Percentiles rank a stretch among this genome's conserved stretches.
phyloP scores from a whole-genome alignment of 2,113 vertebrate species.

The Parus major region DNA sequence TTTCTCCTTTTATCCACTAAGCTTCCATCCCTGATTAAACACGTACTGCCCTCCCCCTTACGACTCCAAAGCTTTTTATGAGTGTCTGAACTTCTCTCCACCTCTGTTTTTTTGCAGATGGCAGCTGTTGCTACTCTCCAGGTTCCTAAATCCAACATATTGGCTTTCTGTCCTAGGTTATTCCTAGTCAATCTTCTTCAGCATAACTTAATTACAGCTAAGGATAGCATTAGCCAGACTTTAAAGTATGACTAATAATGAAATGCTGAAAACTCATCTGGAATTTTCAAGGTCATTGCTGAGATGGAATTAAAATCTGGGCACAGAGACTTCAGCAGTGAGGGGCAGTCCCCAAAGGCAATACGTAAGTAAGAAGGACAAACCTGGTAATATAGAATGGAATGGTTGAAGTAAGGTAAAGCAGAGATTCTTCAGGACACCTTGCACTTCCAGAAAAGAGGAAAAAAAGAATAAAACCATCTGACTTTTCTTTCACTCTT shows the following conservation, averaged over 20 bases:
- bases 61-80: constrained; percentile 39
- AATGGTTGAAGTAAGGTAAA: not conserved
- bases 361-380: not conserved
- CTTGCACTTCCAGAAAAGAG: not conserved
- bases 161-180: constrained; percentile 10
- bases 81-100: constrained; percentile 49
- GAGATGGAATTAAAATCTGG: not conserved
- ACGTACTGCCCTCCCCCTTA: constrained; percentile 30
- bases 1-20: constrained; percentile 55
- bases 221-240: not conserved
- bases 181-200: constrained; percentile 3
- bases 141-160: not conserved
- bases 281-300: constrained; percentile 5
- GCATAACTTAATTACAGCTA: constrained; percentile 25
- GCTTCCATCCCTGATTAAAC: constrained; percentile 37
- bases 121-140: constrained; percentile 28
- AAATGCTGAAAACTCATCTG: constrained; percentile 27
- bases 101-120: constrained; percentile 46
- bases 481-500: not conserved
- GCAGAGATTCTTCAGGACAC: not conserved
- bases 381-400: not conserved
- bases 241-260: constrained; percentile 17
- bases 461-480: not conserved
- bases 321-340: not conserved
- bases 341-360: not conserved